Base-by-base conservation (phyloP, 2,888 invertebrate species). In the Torymus aiolomorphi region DNA sequence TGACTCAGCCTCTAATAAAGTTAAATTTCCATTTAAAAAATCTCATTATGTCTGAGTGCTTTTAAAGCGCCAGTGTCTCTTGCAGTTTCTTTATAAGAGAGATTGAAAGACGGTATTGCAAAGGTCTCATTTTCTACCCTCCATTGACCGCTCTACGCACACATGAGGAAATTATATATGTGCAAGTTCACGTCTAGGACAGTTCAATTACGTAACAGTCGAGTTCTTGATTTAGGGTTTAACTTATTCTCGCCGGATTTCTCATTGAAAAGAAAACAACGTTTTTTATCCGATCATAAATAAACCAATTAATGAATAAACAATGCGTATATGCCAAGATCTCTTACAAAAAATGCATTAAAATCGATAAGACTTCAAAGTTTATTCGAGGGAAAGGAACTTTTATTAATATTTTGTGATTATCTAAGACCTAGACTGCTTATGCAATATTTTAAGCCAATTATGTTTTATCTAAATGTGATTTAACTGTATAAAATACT, bases 1-100 rank as follows among this genome's bases (percentile, higher is more conserved):
- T 18, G 10, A 14, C 11, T 52, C 13, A n/a, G 16, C 13, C 18
- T 75, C 31, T 69, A 63, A 76, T 62, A 63, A 14, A 76, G 52
- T 74, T 52, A 42, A 76, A 54, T 59, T 62, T 20, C 16, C 61
- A 59, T 61, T 76, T 42, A 42, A 12, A 59, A 69, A 54, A 65
- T 65, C 42, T 66, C 74, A 74, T 66, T 74, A 20, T 20, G 31
- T 51, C 57, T 2, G 49, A 66, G 42, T 74, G 65, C 20, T 57
- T 57, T 57, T 24, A 56, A 63, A 13, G 18, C 49, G 63, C 24
- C 16, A n/a, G n/a, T 56, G 31, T 51, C 13, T 59, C 10, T 80
- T 31, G 42, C 56, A 54, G 18, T 20, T 14, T 62, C 42, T 63
- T 12, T 31, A 16, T 42, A 42, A 42, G 42, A 10, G 16, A 73